These are phyloP conservation scores for Gadus chalcogrammus DNA, from an alignment of 2,113 vertebrate species.

Conservation along the genomic window DNA sequence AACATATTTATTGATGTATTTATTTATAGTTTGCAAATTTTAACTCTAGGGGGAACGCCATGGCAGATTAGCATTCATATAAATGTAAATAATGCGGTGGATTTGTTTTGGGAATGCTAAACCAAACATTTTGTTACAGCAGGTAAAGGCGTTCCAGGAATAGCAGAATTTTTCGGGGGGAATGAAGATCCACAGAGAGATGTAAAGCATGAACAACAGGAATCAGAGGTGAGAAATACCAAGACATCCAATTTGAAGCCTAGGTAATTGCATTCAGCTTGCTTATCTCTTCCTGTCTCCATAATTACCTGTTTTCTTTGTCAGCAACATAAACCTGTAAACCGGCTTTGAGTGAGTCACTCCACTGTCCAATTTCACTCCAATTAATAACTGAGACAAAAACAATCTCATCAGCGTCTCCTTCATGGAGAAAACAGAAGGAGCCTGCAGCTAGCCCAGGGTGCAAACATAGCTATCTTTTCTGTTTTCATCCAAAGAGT, in stretches of 20 bases:
- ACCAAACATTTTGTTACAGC: constrained; percentile 26
- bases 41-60: too few species aligned
- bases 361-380: constrained; percentile 64
- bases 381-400: constrained; percentile 69
- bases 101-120: constrained; percentile 54
- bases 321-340: constrained; percentile 67
- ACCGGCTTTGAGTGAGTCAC: constrained; percentile 58
- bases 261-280: constrained; percentile 72
- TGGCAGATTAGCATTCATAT: too few species aligned
- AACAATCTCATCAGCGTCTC: constrained; percentile 49
- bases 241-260: constrained; percentile 66
- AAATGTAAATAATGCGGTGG: too few species aligned
- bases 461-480: not conserved
- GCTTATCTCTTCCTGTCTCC: constrained; percentile 66
- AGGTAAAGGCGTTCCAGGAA: constrained; percentile 8
- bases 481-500: constrained; percentile 31
- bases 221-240: constrained; percentile 66
- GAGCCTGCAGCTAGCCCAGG: too few species aligned
- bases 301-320: constrained; percentile 75
- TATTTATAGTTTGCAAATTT: too few species aligned
- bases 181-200: constrained; percentile 61
- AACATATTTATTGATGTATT: too few species aligned
- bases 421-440: too few species aligned
- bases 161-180: not conserved
- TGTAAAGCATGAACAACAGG: constrained; percentile 63